Conservation (phyloP, 2,797 vertebrate genomes). For the Linurgus olivaceus region DNA sequence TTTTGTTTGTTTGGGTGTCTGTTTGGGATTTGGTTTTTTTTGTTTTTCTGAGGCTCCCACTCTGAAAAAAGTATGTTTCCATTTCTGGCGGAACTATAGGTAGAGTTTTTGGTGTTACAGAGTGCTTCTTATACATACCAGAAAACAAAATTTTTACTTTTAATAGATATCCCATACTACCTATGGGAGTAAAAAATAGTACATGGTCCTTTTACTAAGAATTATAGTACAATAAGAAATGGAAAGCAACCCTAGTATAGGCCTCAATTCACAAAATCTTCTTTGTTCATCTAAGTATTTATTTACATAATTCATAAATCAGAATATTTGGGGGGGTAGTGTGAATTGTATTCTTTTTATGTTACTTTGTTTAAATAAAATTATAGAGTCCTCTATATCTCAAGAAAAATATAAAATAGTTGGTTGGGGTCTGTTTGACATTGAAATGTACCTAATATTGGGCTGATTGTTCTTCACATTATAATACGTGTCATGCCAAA, state of each 20-base stretch:
- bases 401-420: not conserved
- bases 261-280: not conserved
- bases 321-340: not conserved
- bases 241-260: not conserved
- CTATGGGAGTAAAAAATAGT: not conserved
- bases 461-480: not conserved
- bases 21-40: not conserved
- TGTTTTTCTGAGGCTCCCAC: not conserved
- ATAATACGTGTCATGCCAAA: not conserved
- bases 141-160: not conserved
- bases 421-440: not conserved
- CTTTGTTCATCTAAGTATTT: not conserved
- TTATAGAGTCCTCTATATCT: accelerated
- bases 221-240: not conserved
- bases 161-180: not conserved
- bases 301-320: not conserved
- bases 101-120: not conserved
- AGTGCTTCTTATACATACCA: not conserved
- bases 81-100: not conserved
- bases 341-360: not conserved
- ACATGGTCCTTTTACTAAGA: not conserved
- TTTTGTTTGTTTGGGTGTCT: not conserved
- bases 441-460: not conserved
- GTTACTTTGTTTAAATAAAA: not conserved
- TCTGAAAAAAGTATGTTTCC: not conserved